A percentile compares a stretch with the other conserved stretches of the same genome.
phyloP scores from a whole-genome alignment of 2,797 vertebrate genomes.

The Tolypeutes matacus region DNA sequence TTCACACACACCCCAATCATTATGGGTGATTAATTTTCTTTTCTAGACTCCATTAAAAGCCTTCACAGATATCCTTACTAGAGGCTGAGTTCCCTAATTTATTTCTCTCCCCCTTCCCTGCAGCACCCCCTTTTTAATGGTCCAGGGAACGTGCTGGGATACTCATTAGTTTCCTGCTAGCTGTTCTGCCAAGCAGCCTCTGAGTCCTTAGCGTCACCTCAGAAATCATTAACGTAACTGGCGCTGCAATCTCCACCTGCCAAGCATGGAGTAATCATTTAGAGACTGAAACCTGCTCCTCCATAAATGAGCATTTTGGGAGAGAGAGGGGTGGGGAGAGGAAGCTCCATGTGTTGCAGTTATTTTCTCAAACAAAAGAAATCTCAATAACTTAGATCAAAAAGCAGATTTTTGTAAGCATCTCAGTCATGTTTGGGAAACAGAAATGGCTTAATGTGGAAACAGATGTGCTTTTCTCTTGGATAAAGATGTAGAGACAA shows the following conservation, averaged over 20 bases:
- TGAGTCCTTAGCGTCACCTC: slow-evolving; percentile 90
- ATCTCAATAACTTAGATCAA: slow-evolving; percentile 71
- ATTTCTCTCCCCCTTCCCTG: slow-evolving; percentile 71
- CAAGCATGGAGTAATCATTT: slow-evolving; percentile 87
- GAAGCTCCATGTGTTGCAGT: slow-evolving; percentile 32
- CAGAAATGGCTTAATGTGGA: neutral
- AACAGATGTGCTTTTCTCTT: neutral
- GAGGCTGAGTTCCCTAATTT: slow-evolving; percentile 84
- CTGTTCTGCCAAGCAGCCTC: slow-evolving; percentile 89
- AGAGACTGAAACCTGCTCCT: slow-evolving; percentile 82
- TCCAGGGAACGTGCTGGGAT: slow-evolving; percentile 86
- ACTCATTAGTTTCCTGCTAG: slow-evolving; percentile 92
- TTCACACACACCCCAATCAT: slow-evolving; percentile 84
- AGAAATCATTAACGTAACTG: slow-evolving; percentile 91
- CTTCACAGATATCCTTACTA: slow-evolving; percentile 83
- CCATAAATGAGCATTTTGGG: slow-evolving; percentile 86
- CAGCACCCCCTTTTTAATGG: slow-evolving; percentile 70
- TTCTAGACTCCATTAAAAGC: slow-evolving; percentile 83
- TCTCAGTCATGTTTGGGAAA: slow-evolving; percentile 45
- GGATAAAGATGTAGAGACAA: slow-evolving; percentile 46
- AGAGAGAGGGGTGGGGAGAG: neutral
- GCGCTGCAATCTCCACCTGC: slow-evolving; percentile 91
- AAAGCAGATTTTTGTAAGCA: slow-evolving; percentile 66
- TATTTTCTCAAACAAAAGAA: slow-evolving; percentile 75
- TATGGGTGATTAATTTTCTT: slow-evolving; percentile 87